Percentiles rank a stretch among this genome's conserved stretches.
Conservation (phyloP, 2,888 invertebrate species). For the Trichopria drosophilae region DNA sequence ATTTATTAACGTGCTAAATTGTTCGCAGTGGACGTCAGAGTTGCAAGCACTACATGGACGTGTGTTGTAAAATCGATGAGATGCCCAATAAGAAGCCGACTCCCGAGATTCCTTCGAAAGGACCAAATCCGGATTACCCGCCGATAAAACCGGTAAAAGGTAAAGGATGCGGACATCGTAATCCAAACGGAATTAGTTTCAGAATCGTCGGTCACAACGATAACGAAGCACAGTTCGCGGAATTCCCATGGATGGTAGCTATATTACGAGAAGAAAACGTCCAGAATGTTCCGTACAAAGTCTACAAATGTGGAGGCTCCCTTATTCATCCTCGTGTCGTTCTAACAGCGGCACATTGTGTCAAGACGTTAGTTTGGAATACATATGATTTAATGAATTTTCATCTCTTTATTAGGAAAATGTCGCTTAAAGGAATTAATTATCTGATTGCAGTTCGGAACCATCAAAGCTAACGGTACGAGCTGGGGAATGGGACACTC, state of each 20-base stretch:
- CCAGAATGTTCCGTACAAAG: neutral
- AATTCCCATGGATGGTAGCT: conserved; percentile 29
- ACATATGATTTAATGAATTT: no score
- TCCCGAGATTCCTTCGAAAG: no score
- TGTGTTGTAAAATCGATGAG: conserved; percentile 23
- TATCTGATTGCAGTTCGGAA: conserved; percentile 2
- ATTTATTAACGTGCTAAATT: neutral
- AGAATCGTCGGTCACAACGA: conserved; percentile 17
- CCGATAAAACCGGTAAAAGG: neutral
- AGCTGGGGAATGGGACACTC: conserved; percentile 32
- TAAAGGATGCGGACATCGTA: conserved; percentile 26
- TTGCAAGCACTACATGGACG: conserved; percentile 23
- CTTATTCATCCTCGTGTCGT: conserved; percentile 21
- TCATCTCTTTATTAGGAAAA: no score
- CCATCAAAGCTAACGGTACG: conserved; percentile 4
- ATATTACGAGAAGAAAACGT: neutral
- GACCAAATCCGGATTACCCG: neutral
- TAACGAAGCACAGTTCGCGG: conserved; percentile 25
- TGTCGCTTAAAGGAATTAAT: no score
- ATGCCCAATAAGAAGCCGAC: neutral
- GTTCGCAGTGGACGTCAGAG: neutral
- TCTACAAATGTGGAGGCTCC: conserved; percentile 28
- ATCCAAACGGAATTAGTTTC: conserved; percentile 21
- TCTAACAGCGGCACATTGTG: conserved; percentile 29
- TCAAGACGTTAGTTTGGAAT: conserved; percentile 15